Conservation (phyloP, 2,888 invertebrate species). For the Parthenolecanium corni region DNA sequence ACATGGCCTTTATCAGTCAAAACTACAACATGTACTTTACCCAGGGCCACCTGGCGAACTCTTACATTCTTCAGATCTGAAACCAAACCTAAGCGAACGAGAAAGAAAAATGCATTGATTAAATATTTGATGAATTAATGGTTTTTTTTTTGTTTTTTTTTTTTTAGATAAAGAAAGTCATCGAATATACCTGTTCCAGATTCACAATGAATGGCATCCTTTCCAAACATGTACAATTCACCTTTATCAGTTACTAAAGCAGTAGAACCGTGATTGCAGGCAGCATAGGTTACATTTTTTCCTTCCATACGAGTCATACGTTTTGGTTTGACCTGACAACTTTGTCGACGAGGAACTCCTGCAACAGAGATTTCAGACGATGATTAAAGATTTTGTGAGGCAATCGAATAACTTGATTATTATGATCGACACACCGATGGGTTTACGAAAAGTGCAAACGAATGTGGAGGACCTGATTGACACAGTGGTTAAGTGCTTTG, state of each 20-base stretch:
- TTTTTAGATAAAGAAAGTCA: neutral
- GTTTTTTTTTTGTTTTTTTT: neutral
- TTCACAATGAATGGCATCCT: conserved; percentile 79
- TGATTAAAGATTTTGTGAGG: conserved; percentile 21
- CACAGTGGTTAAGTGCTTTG: too few species aligned
- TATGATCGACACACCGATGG: neutral
- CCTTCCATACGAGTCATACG: conserved; percentile 83
- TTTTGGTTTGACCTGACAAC: conserved; percentile 84
- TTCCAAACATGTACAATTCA: conserved; percentile 84
- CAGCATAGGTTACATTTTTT: conserved; percentile 66
- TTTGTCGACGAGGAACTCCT: conserved; percentile 55
- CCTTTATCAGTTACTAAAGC: conserved; percentile 86
- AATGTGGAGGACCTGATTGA: too few species aligned
- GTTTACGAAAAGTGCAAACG: neutral
- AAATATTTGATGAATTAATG: conserved; percentile 24
- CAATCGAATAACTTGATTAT: neutral
- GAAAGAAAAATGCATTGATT: too few species aligned
- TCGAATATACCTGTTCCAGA: conserved; percentile 46
- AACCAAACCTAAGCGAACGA: conserved; percentile 47
- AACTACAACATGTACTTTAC: conserved; percentile 91
- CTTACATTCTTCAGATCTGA: conserved; percentile 57
- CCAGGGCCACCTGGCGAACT: conserved; percentile 61
- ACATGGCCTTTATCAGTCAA: conserved; percentile 79
- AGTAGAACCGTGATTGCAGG: conserved; percentile 90
- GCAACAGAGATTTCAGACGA: conserved; percentile 38